These are phyloP conservation scores for Meloe dianella DNA, from an alignment of 2,888 invertebrate species.

Conservation along the genomic window DNA sequence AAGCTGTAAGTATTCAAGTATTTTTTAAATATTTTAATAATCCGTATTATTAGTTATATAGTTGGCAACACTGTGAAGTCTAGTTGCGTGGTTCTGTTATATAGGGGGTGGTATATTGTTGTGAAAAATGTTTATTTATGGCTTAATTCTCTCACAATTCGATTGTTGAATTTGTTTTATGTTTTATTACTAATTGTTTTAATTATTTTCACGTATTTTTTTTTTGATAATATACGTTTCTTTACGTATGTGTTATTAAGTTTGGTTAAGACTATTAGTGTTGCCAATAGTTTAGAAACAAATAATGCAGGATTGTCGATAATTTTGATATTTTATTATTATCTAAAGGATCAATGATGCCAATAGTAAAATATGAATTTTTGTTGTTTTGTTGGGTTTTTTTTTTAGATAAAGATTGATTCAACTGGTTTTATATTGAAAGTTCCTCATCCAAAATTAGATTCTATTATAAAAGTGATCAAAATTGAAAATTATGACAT, in stretches of 20 bases:
- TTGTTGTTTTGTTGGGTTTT: constrained; percentile 24
- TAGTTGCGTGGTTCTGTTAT: not conserved
- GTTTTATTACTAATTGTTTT: not conserved
- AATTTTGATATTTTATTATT: not conserved
- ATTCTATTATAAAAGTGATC: constrained; percentile 65
- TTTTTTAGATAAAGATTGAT: constrained; percentile 49
- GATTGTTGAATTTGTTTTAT: no score
- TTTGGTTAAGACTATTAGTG: constrained; percentile 1
- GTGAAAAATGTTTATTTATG: no score
- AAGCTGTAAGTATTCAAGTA: constrained; percentile 65
- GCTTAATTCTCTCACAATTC: no score
- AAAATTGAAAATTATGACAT: constrained; percentile 74
- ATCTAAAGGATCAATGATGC: constrained; percentile 3
- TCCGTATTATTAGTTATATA: not conserved
- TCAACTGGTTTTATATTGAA: constrained; percentile 59
- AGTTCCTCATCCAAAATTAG: constrained; percentile 66
- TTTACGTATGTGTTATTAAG: no score
- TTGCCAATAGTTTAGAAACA: not conserved
- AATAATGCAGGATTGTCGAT: not conserved
- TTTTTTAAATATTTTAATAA: constrained; percentile 22
- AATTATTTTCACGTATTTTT: no score
- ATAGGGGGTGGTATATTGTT: not conserved
- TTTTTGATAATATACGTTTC: not conserved
- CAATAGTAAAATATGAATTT: not conserved
- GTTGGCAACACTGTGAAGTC: constrained; percentile 1